A percentile compares a stretch with the other conserved stretches of the same genome.
Evolutionary conservation across 1,140 invertebrate genomes (phyloP).

Genomic region (Drosophila leontia): DNA sequence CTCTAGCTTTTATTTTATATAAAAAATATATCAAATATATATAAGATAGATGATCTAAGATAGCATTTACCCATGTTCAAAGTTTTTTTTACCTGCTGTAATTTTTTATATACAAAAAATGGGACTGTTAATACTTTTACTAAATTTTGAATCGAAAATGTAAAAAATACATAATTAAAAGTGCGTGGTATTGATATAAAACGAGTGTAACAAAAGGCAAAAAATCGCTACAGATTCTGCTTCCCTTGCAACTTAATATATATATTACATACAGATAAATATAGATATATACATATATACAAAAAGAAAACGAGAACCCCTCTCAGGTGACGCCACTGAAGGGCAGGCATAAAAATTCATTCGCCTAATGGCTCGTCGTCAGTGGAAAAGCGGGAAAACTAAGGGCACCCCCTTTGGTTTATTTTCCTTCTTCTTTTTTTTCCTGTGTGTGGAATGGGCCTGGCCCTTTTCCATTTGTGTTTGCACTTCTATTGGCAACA

Average conservation of each 20-base stretch:
- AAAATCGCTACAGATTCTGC: constrained; percentile 2
- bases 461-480: constrained; percentile 65
- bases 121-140: too few species aligned
- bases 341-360: constrained; percentile 72
- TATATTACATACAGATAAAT: not conserved
- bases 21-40: not conserved
- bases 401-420: constrained; percentile 1
- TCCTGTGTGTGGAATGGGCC: not conserved
- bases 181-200: not conserved
- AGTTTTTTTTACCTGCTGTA: too few species aligned
- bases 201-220: not conserved
- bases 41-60: not conserved
- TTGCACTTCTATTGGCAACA: constrained; percentile 81
- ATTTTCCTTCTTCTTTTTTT: not conserved
- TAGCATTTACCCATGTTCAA: too few species aligned
- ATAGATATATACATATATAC: not conserved
- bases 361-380: constrained; percentile 73
- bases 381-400: constrained; percentile 2
- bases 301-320: constrained; percentile 24
- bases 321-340: constrained; percentile 46
- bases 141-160: not conserved
- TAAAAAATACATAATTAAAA: not conserved
- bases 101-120: too few species aligned
- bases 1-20: too few species aligned
- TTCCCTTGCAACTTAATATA: not conserved